Base-by-base conservation (phyloP, 2,113 vertebrate genomes). In the Phylloscopus trochilus region DNA sequence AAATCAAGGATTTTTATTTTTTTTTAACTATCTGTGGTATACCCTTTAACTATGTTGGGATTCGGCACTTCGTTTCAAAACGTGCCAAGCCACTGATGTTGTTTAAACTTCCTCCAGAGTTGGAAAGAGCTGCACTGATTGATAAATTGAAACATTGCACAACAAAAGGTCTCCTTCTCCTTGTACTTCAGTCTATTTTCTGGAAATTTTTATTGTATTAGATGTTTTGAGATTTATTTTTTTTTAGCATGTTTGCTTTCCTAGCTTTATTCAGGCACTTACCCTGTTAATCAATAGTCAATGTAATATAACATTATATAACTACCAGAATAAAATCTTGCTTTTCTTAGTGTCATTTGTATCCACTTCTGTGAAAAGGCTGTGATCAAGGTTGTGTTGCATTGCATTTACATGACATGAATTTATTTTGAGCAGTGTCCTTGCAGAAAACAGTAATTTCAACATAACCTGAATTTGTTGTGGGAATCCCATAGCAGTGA, bases 261-360 rank as follows among this genome's bases (percentile, higher is more conserved):
- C 64, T 59, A 78, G 24, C n/a, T 82, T 89, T 81, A 33, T 84
- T 55, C 44, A 74, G 31, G 23, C 31, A 39, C 11, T 83, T 79
- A 56, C 6, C 27, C 37, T 62, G 14, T 47, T 86, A 80, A n/a
- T 70, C 44, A 83, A 17, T 58, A 51, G 41, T 63, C 43, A 88
- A 21, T 1, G 2, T 83, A 49, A 17, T 6, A 6, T 51, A 80
- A n/a, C 0, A 0, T 82, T 60, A 16, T 13, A 9, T 59, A 74
- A 44, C n/a, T 13, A 13, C 30, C 33, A 51, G 30, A 92, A 75
- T 59, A 5, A 73, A 94, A 59, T 74, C 1, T 90, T 91, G 6
- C 33, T 68, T 30, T 82, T 93, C 41, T 13, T 70, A 11, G 19
- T 1, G 0, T 70, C 1, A 0, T 51, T 52, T 31, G 17, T 49